phyloP scores from a whole-genome alignment of 2,113 vertebrate species.

The Pluvialis apricaria region DNA sequence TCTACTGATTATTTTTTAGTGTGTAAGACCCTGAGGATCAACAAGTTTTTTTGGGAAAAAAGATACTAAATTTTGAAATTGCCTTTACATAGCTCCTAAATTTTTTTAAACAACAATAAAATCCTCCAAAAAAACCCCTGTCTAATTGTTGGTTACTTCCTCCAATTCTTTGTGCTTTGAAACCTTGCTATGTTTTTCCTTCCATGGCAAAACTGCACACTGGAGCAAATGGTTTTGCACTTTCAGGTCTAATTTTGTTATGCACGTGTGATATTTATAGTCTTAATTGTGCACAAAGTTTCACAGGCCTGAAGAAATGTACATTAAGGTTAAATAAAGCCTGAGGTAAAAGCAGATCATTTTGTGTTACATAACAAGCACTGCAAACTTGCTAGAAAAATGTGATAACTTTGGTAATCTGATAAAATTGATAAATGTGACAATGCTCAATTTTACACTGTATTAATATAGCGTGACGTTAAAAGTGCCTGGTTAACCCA shows the following conservation, averaged over 20 bases:
- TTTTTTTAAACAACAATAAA: too few relatives aligned
- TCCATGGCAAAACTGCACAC: not conserved
- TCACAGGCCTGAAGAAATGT: not conserved
- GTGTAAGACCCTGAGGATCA: not conserved
- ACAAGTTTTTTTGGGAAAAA: not conserved
- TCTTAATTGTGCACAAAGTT: not conserved
- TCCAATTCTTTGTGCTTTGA: not conserved
- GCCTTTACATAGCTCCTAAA: not conserved
- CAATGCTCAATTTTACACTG: not conserved
- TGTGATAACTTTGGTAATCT: not conserved
- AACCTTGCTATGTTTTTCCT: not conserved
- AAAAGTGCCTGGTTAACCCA: slow-evolving; percentile 15
- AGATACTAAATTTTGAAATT: not conserved
- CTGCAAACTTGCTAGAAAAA: not conserved
- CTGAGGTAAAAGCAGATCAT: not conserved
- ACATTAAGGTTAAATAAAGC: not conserved
- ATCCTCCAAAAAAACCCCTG: fast-evolving
- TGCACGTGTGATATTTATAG: not conserved
- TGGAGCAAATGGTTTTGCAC: not conserved
- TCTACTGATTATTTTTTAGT: not conserved
- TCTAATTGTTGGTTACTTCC: not conserved
- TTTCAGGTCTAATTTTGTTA: not conserved
- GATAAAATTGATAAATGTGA: slow-evolving; percentile 2
- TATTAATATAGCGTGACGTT: not conserved
- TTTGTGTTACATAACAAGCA: not conserved